Evolutionary conservation across 1,140 invertebrate genomes (phyloP).

Genomic region (Drosophila littoralis): DNA sequence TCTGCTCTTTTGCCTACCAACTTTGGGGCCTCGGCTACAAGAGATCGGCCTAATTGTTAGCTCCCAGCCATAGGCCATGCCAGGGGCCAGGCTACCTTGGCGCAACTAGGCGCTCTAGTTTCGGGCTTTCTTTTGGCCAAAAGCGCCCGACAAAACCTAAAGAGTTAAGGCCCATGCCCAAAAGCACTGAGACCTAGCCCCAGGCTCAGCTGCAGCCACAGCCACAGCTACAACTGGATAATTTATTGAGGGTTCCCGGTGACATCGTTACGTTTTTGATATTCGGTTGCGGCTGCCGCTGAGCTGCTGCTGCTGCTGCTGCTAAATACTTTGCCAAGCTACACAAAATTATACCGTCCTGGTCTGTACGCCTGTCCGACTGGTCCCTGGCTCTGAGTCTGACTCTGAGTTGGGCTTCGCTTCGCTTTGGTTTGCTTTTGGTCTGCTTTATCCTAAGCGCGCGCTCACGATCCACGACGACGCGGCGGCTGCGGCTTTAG

Average conservation of each 20-base stretch:
- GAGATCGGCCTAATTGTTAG: conserved; percentile 70
- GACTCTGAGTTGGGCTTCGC: conserved; percentile 30
- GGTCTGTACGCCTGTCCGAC: conserved; percentile 51
- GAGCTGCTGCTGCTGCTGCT: conserved; percentile 56
- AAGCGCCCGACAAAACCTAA: conserved; percentile 13
- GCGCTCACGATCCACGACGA: conserved; percentile 67
- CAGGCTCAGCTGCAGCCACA: not conserved
- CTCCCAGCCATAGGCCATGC: conserved; percentile 7
- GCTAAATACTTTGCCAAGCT: conserved; percentile 74
- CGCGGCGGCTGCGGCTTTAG: conserved; percentile 13
- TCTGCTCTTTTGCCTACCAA: conserved; percentile 57
- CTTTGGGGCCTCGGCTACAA: conserved; percentile 37
- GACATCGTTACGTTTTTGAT: conserved; percentile 80
- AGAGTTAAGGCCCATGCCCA: conserved; percentile 16
- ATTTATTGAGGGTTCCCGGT: conserved; percentile 80
- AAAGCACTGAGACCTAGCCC: conserved; percentile 4
- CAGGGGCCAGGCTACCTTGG: conserved; percentile 14
- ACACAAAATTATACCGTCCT: conserved; percentile 81
- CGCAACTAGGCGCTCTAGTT: conserved; percentile 74
- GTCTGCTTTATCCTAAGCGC: conserved; percentile 75
- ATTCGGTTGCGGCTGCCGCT: conserved; percentile 73
- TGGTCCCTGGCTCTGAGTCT: conserved; percentile 41
- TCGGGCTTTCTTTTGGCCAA: conserved; percentile 60
- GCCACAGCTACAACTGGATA: conserved; percentile 50
- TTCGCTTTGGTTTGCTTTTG: conserved; percentile 31